A percentile compares a stretch with the other conserved stretches of the same genome.
Evolutionary conservation across 37 sponge, comb jelly and placozoan genomes (phyloP).

Genomic region (Beroe forskalii): DNA sequence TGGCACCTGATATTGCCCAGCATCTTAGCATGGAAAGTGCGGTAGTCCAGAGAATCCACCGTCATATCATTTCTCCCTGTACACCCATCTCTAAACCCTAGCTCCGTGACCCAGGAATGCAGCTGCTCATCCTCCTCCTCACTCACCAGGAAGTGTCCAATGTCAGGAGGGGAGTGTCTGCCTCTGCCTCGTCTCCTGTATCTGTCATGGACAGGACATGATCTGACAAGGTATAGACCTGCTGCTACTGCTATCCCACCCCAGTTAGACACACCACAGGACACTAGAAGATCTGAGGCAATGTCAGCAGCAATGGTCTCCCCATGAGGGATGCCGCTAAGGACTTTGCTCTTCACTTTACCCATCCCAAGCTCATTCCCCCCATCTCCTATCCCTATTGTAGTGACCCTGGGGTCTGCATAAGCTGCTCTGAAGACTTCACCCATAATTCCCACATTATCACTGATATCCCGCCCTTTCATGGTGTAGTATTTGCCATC

Average conservation of each 20-base stretch:
- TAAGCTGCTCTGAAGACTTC: conserved; percentile 71
- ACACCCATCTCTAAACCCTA: conserved; percentile 46
- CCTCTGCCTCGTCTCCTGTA: conserved; percentile 72
- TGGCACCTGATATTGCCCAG: background rate
- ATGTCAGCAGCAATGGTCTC: conserved; percentile 70
- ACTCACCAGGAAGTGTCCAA: background rate
- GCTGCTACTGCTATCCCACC: conserved; percentile 82
- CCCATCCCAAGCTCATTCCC: conserved; percentile 98
- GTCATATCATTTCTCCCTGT: conserved; percentile 4
- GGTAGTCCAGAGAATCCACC: background rate
- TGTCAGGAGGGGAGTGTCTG: background rate
- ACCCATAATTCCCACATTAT: conserved; percentile 72
- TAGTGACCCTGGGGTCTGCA: conserved; percentile 47
- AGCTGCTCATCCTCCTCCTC: background rate
- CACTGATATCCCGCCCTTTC: conserved; percentile 71
- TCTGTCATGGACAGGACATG: conserved; percentile 77
- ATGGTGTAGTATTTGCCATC: conserved; percentile 81
- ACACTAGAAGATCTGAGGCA: conserved; percentile 71
- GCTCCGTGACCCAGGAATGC: background rate
- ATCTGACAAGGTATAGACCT: conserved; percentile 71
- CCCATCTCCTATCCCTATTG: conserved; percentile 90
- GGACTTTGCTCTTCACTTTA: conserved; percentile 70
- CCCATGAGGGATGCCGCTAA: conserved; percentile 66
- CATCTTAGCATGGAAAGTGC: background rate
- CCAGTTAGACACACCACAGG: conserved; percentile 93